Percentiles rank a stretch among this genome's conserved stretches.
Conservation (phyloP, 2,797 vertebrate species). For the Pangasius mekongensis region DNA sequence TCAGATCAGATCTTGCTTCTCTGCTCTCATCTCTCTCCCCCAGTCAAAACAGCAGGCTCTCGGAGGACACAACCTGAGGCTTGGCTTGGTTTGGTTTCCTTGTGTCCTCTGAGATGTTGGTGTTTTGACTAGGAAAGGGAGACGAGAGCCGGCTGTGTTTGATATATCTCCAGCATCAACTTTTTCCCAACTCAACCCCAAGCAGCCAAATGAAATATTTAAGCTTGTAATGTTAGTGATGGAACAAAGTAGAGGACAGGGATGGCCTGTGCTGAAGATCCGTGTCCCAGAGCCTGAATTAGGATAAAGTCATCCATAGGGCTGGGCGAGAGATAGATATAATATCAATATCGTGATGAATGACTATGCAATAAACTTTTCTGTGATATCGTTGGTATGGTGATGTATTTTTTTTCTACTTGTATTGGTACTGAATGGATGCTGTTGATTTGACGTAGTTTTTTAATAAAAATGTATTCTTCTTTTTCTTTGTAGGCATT, state of each 20-base stretch:
- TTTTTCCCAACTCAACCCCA: conserved; percentile 42
- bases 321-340: too few relatives aligned
- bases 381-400: too few relatives aligned
- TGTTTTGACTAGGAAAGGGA: conserved; percentile 72
- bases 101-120: conserved; percentile 55
- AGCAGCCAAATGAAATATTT: conserved; percentile 73
- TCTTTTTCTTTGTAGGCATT: too few relatives aligned
- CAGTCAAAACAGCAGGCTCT: conserved; percentile 71
- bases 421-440: too few relatives aligned
- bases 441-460: too few relatives aligned
- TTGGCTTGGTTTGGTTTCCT: conserved; percentile 56
- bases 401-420: too few relatives aligned
- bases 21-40: conserved; percentile 52
- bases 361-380: too few relatives aligned
- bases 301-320: background rate
- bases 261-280: conserved; percentile 14
- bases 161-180: conserved; percentile 69
- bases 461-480: too few relatives aligned
- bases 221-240: conserved; percentile 60
- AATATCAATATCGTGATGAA: too few relatives aligned
- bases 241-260: conserved; percentile 51
- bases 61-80: conserved; percentile 54
- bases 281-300: background rate
- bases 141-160: conserved; percentile 64
- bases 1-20: background rate